Evolutionary conservation across 2,888 invertebrate species (phyloP), one percentile per base, ranked within the genome.

Genomic region (Lepidonotus clava): DNA sequence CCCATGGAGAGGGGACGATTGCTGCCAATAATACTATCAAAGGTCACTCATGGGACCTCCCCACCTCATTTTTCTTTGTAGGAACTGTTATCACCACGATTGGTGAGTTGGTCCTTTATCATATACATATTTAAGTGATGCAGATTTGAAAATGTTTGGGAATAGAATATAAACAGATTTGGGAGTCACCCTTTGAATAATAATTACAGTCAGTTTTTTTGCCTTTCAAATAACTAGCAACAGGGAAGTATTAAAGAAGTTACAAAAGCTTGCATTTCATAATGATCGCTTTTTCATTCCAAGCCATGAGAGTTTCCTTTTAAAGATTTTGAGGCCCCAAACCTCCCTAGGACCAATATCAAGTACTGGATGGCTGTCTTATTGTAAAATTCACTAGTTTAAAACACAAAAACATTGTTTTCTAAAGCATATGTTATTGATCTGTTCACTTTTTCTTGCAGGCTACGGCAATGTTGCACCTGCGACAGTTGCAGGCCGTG

Each of bases 381-480:
- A 53, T n/a, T 24, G 53, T 53, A n/a, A n/a, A 18, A 11, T 24
- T 24, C n/a, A 18, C 21, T 18, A 53, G 21, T 6, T 11, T 46
- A 18, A 6, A 46, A 18, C 8, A 53, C n/a, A 18, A 6, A n/a
- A n/a, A n/a, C 46, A 46, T 18, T 46, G 46, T 11, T 46, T 6
- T n/a, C n/a, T n/a, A n/a, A n/a, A n/a, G n/a, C n/a, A n/a, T n/a
- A 46, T 46, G 18, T 11, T 46, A 18, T 46, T 46, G 46, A 11
- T 46, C 6, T 46, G 46, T 46, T 11, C 46, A 11, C 18, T 46
- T n/a, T n/a, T n/a, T n/a, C n/a, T n/a, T n/a, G n/a, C 36, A 86
- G 86, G 86, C 32, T 86, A 86, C 71, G 86, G 86, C 11, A 61
- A 86, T n/a, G 34, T 71, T 21, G 24, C 86, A 14, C 83, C 84